Evolutionary conservation across 2,888 invertebrate species (phyloP), one percentile per base, ranked within the genome.

Genomic region (Synergus gifuensis): DNA sequence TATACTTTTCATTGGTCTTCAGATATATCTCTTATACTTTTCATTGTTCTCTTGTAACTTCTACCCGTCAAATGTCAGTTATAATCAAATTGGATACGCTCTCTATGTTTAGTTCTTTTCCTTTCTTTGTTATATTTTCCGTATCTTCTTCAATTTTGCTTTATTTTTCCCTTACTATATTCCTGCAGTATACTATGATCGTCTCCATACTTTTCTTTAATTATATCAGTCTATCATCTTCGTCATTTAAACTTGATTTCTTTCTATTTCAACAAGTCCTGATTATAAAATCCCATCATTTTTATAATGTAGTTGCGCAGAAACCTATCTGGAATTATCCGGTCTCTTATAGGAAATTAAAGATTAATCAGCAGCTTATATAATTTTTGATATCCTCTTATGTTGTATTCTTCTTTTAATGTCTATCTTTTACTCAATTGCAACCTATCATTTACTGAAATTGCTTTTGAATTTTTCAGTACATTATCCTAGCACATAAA

Each of bases 21-120:
- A 16, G 62, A 76, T 28, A 28, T 78, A 73, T 76, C 63, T 73
- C 63, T 63, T 42, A 44, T 76, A 36, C 42, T 76, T 54, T 58
- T 46, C 60, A 66, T 54, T 54, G 22, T 67, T 22, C 49, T 73
- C 49, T 28, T 69, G 8, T 22, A 22, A 60, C 22, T 22, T 60
- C 11, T 36, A 49, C 49, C 36, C 36, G 36, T 54, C 73, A 73
- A 73, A 54, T 11, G 73, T 73, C 73, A 36, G 8, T 8, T 73
- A 54, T 54, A 54, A 73, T 36, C n/a, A n/a, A 36, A 36, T 54
- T 36, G 0, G 14, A 0, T 66, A 42, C 18, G 9, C 36, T 54
- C 28, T 54, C 36, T 36, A 28, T 73, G 8, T 36, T n/a, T 28
- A 3, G 62, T 12, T 28, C 28, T n/a, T 14, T 66, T 11, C 8